Base-by-base conservation (phyloP, 2,888 invertebrate genomes). In the Glaucopsyche alexis region DNA sequence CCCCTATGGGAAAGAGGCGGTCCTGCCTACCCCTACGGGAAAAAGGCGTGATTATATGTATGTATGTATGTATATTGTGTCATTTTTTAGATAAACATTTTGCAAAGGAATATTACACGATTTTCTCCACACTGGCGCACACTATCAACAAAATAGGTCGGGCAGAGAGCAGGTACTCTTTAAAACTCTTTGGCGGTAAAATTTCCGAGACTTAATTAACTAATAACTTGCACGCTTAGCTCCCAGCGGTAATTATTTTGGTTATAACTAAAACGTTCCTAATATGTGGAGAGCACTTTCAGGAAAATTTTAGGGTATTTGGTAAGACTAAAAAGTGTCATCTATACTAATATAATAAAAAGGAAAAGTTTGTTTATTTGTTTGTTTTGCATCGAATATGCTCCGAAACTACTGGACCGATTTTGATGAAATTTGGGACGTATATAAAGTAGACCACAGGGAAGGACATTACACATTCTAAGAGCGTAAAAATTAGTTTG, bases 191-290 rank as follows among this genome's bases (percentile, higher is more conserved):
- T 66, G 42, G 66, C 66, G 42, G 66, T 66, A 2, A 65, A 65
- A 38, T 66, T 66, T 66, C 16, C 66, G 9, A 13, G 40, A 66
- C 40, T 42, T 42, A 66, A 66, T 66, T 42, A 66, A 16, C 66
- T 66, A 66, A 66, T 66, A 66, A 40, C 66, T 40, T 42, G 16
- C 66, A 66, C 42, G 66, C 66, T 66, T 42, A 42, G 66, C 42
- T 65, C 40, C 40, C 7, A n/a, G 55, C 55, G n/a, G 16, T 66
- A n/a, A 40, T 29, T 60, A 29, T 29, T 60, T 60, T 60, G 60
- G 38, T 16, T 66, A 16, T 4, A 16, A 42, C 66, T 42, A 42
- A 66, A 66, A 42, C 42, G 66, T 42, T 66, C 16, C 66, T 66
- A 66, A 42, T 42, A 66, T 66, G 1, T n/a, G 11, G 38, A 60